Evolutionary conservation across 2,113 vertebrate species (phyloP).

Genomic region (Labeo catla): DNA sequence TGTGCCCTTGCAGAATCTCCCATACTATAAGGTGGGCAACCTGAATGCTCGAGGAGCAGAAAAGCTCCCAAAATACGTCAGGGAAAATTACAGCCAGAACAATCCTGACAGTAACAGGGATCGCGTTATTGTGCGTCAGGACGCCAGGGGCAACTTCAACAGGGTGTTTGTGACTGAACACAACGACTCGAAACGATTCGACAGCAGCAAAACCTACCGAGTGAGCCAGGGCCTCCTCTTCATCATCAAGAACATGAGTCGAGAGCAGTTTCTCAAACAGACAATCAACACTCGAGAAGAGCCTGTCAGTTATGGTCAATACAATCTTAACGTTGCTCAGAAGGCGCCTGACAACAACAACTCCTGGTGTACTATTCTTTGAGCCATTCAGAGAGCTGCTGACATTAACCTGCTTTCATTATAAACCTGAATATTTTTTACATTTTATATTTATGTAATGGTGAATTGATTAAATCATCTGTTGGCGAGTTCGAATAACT

Average conservation of each 20-base stretch:
- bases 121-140: conserved; percentile 24
- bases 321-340: not conserved
- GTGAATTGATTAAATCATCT: not conserved
- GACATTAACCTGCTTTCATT: not conserved
- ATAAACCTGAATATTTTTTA: not conserved
- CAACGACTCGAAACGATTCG: not conserved
- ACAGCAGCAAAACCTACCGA: not conserved
- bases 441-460: not conserved
- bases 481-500: too few species aligned
- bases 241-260: not conserved
- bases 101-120: not conserved
- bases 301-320: not conserved
- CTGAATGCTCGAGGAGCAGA: not conserved
- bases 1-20: conserved; percentile 18
- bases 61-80: not conserved
- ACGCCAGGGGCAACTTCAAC: not conserved
- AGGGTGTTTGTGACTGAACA: conserved; percentile 46
- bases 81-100: rapidly evolving
- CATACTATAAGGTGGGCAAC: conserved; percentile 57
- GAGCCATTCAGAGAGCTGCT: not conserved
- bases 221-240: conserved; percentile 27
- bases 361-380: conserved; percentile 34
- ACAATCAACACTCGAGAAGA: not conserved
- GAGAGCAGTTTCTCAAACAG: not conserved
- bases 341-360: not conserved